Conservation (phyloP, 1,140 invertebrate species). For the Drosophila quadrilineata region DNA sequence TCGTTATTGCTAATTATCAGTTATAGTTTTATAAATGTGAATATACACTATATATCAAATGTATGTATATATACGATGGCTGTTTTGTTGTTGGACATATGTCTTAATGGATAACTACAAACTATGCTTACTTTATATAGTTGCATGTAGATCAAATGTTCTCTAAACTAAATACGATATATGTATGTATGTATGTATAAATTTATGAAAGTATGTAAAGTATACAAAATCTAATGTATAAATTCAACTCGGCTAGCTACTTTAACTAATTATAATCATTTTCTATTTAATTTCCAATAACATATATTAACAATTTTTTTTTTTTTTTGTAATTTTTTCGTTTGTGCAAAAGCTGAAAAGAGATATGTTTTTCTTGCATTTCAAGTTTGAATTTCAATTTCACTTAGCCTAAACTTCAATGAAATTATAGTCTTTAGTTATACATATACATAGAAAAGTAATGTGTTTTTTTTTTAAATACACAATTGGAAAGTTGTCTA, state of each 20-base stretch:
- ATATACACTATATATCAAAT: no score
- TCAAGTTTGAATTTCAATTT: no score
- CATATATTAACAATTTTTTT: neutral
- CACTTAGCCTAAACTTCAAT: conserved; percentile 38
- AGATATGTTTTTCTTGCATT: conserved; percentile 69
- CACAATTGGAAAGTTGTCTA: conserved; percentile 43
- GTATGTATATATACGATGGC: no score
- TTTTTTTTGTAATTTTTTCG: conserved; percentile 1
- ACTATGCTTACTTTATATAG: no score
- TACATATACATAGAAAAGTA: conserved; percentile 57
- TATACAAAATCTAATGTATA: conserved; percentile 57
- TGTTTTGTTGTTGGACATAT: no score
- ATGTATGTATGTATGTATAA: neutral
- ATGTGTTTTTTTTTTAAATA: conserved; percentile 34
- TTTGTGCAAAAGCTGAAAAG: conserved; percentile 55
- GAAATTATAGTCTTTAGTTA: conserved; percentile 61
- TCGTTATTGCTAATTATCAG: conserved; percentile 1
- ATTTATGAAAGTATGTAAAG: conserved; percentile 1
- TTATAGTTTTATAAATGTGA: no score
- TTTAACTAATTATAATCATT: conserved; percentile 25
- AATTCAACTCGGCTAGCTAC: no score
- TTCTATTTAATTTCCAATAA: conserved; percentile 28
- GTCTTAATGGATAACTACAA: no score
- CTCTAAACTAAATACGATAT: no score
- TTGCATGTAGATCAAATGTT: no score